Conservation (phyloP, 2,888 invertebrate genomes). For the Tethea ocularis region DNA sequence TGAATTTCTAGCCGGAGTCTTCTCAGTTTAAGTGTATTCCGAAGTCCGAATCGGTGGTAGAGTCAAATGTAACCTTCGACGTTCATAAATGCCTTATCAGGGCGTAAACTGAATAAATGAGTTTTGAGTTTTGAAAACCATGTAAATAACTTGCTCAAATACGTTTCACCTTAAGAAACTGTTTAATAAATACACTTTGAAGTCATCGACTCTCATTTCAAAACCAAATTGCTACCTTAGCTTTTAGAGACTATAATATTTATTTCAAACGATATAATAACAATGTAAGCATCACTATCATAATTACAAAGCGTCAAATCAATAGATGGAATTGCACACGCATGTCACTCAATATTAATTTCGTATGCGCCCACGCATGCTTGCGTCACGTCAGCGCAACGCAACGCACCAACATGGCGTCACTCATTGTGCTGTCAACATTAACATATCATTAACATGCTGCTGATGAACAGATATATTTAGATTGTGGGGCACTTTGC, state of each 20-base stretch:
- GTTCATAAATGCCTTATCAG: no score
- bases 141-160: no score
- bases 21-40: no score
- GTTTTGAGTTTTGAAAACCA: no score
- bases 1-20: no score
- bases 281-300: background rate
- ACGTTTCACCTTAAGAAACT: no score
- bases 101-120: no score
- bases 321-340: background rate
- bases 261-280: background rate
- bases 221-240: no score
- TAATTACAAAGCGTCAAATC: background rate
- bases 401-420: conserved; percentile 29
- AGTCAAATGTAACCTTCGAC: no score
- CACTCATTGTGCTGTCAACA: conserved; percentile 25
- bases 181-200: no score
- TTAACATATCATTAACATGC: conserved; percentile 31
- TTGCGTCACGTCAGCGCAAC: conserved; percentile 12
- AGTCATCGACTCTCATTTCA: no score
- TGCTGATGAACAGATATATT: conserved; percentile 6
- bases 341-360: background rate
- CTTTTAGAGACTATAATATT: background rate
- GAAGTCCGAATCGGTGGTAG: no score
- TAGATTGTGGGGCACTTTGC: conserved; percentile 6
- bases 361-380: conserved; percentile 3